phyloP scores from a whole-genome alignment of 2,113 vertebrate genomes.

The Halichoeres trimaculatus region DNA sequence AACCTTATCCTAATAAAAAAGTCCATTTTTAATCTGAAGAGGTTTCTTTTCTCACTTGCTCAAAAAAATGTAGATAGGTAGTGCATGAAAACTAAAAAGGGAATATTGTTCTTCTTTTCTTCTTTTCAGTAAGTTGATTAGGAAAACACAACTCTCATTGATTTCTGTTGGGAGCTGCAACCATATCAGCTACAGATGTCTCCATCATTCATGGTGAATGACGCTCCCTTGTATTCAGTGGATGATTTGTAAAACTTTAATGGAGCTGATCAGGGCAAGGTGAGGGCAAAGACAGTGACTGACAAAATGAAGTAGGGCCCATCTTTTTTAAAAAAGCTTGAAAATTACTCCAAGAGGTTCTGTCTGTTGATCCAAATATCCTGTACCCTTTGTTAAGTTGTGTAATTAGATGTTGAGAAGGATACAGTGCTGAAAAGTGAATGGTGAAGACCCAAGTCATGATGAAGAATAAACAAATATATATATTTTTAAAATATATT shows the following conservation, averaged over 20 bases:
- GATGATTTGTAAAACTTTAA: slow-evolving; percentile 2
- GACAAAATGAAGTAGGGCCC: neutral
- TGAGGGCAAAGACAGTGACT: neutral
- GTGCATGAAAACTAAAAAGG: slow-evolving; percentile 41
- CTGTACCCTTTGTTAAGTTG: no score
- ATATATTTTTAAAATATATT: no score
- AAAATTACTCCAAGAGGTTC: neutral
- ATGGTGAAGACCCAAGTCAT: no score
- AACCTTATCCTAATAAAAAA: neutral
- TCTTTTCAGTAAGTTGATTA: slow-evolving; percentile 31
- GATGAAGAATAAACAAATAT: no score
- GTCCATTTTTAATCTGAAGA: neutral
- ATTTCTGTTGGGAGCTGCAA: slow-evolving; percentile 32
- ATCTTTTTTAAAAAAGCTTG: neutral
- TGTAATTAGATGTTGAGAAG: no score
- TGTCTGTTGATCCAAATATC: neutral
- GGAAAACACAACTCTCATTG: slow-evolving; percentile 17
- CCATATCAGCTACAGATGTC: slow-evolving; percentile 46
- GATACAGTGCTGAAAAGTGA: no score
- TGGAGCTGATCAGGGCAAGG: neutral
- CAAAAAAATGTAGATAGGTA: neutral
- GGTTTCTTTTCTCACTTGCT: neutral
- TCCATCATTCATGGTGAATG: slow-evolving; percentile 36
- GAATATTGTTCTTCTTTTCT: slow-evolving; percentile 14
- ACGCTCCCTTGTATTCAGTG: slow-evolving; percentile 28